Evolutionary conservation across 92 coral and sea anemone genomes (phyloP), one percentile per base, ranked within the genome.

Genomic region (Epizoanthus fatuus): DNA sequence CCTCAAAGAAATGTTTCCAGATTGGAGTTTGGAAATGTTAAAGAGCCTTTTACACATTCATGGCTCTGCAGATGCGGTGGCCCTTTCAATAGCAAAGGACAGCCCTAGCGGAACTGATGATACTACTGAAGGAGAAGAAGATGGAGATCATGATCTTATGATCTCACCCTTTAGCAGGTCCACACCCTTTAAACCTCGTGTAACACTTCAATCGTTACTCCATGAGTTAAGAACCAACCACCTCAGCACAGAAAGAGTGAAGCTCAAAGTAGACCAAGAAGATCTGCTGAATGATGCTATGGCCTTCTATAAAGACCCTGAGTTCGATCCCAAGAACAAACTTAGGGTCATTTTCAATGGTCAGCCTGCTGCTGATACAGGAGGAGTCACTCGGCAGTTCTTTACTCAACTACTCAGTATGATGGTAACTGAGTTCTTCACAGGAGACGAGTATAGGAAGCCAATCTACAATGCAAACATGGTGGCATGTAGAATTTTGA

Each of bases 361-460:
- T 58, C 89, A 85, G 73, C 89, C 84, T 74, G 89, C 89, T 38
- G 89, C 89, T 32, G 89, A 75, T 75, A 75, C 84, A 73, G 89
- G 89, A 37, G 84, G 89, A 15, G 89, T 85, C 68, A 76, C 72
- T 17, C 51, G 84, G 17, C 84, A 85, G 44, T 85, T 85, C 83
- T 75, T 57, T 51, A 73, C 83, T 55, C 83, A 85, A 68, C 60
- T 85, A 16, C 84, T 85, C 62, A 37, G 40, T 59, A 17, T 79
- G 84, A 79, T 79, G 40, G 11, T 53, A 17, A 40, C 45, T 79
- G 84, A 79, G 45, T 79, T 79, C 53, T 79, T 79, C 62, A 45
- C 57, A 5, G 76, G 84, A 14, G 84, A 79, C 40, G 15, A 79
- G 57, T 79, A 59, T 79, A 79, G 19, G 58, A 32, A 51, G 39